A percentile compares a stretch with the other conserved stretches of the same genome.
Conservation (phyloP, 2,113 vertebrate species). For the Crotalus viridis region DNA sequence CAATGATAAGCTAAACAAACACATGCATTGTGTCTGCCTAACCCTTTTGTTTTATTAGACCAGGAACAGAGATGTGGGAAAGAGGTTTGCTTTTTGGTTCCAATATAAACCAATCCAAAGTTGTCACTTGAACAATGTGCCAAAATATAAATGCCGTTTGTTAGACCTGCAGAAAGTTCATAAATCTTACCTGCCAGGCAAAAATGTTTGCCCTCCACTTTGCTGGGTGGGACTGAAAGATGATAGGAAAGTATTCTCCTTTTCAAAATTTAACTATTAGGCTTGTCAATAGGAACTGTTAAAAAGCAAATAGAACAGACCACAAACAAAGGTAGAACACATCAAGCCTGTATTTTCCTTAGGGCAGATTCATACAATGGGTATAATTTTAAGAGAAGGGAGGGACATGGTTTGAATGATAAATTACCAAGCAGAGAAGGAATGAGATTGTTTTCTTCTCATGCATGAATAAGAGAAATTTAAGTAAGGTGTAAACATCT, state of each 20-base stretch:
- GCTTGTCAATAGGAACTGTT: slow-evolving; percentile 43
- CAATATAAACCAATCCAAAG: slow-evolving; percentile 19
- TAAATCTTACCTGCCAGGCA: slow-evolving; percentile 21
- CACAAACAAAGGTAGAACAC: slow-evolving; percentile 44
- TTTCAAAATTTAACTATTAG: slow-evolving; percentile 42
- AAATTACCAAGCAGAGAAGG: background rate
- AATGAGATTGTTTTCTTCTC: background rate
- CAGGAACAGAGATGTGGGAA: background rate
- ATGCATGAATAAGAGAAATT: background rate
- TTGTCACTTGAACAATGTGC: slow-evolving; percentile 40
- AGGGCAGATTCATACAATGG: background rate
- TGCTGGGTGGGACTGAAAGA: slow-evolving; percentile 28
- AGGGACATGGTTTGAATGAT: background rate
- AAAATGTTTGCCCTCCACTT: slow-evolving; percentile 18
- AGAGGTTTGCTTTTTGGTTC: slow-evolving; percentile 17
- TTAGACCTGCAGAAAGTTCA: slow-evolving; percentile 11
- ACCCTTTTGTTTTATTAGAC: slow-evolving; percentile 1
- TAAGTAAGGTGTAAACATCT: too few relatives aligned
- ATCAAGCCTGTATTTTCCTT: slow-evolving; percentile 19
- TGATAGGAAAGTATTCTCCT: slow-evolving; percentile 31
- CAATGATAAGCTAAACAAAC: slow-evolving; percentile 27
- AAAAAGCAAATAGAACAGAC: slow-evolving; percentile 40
- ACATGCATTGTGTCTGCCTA: background rate
- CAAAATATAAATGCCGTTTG: slow-evolving; percentile 34
- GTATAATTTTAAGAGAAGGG: background rate